Conservation (phyloP, 2,888 invertebrate species). For the Lithophane socia region DNA sequence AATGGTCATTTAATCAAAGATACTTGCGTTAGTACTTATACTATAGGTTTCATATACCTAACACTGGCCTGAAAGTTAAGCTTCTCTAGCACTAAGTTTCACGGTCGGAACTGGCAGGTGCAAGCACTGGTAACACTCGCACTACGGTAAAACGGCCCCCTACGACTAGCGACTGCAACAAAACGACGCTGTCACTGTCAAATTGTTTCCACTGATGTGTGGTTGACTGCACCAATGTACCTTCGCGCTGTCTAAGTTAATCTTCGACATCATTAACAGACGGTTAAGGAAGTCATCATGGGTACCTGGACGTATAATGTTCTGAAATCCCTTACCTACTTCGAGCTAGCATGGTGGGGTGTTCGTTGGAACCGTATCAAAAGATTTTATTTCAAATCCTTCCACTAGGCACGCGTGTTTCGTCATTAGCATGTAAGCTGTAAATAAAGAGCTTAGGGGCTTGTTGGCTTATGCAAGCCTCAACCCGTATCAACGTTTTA, state of each 20-base stretch:
- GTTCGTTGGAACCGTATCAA: conserved; percentile 9
- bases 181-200: too few relatives aligned
- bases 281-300: background rate
- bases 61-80: background rate
- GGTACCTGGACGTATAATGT: too few relatives aligned
- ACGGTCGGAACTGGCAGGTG: background rate
- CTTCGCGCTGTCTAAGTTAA: too few relatives aligned
- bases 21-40: conserved; percentile 34
- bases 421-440: conserved; percentile 83
- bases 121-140: background rate
- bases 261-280: background rate
- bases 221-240: too few relatives aligned
- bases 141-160: background rate
- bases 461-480: conserved; percentile 82
- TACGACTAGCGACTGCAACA: too few relatives aligned
- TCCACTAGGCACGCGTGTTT: conserved; percentile 69
- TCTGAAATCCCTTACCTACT: background rate
- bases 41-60: conserved; percentile 42
- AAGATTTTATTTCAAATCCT: conserved; percentile 68
- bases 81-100: background rate
- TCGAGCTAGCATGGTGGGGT: background rate
- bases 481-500: conserved; percentile 70
- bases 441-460: conserved; percentile 82
- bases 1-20: conserved; percentile 39
- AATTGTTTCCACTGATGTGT: too few relatives aligned